phyloP scores from a whole-genome alignment of 2,113 vertebrate species.

The Odontophorus gujanensis region DNA sequence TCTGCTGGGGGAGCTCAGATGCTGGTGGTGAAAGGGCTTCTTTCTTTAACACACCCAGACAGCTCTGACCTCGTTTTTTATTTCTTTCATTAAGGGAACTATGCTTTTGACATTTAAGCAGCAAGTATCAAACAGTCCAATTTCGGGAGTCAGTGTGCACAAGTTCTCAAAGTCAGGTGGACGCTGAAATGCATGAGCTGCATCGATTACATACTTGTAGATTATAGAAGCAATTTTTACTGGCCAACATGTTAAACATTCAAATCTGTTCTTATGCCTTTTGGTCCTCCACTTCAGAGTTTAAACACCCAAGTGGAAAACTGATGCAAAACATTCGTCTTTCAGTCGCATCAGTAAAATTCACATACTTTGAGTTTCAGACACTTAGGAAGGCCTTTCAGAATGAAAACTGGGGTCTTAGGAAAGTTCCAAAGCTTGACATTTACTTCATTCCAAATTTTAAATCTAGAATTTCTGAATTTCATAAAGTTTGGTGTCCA shows the following conservation, averaged over 20 bases:
- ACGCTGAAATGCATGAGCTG: background rate
- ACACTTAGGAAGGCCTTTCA: background rate
- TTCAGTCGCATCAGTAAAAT: background rate
- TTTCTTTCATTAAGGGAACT: background rate
- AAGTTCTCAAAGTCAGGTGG: background rate
- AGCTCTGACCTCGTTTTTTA: background rate
- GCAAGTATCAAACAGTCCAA: background rate
- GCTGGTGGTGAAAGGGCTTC: background rate
- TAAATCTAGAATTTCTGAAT: background rate
- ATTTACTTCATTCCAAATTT: background rate
- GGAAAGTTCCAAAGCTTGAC: background rate
- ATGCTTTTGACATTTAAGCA: background rate
- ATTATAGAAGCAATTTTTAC: background rate
- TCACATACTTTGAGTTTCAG: background rate
- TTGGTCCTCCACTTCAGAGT: background rate
- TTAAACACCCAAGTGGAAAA: background rate
- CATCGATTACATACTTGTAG: rapidly evolving
- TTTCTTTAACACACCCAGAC: background rate
- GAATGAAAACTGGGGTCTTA: background rate
- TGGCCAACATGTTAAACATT: background rate
- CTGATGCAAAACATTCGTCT: background rate
- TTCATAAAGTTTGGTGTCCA: background rate
- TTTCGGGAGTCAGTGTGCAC: background rate
- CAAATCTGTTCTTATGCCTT: background rate
- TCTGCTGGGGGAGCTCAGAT: too few species aligned